Percentiles rank a stretch among this genome's conserved stretches.
Conservation (phyloP, 2,797 vertebrate genomes). For the Smutsia temminckii region DNA sequence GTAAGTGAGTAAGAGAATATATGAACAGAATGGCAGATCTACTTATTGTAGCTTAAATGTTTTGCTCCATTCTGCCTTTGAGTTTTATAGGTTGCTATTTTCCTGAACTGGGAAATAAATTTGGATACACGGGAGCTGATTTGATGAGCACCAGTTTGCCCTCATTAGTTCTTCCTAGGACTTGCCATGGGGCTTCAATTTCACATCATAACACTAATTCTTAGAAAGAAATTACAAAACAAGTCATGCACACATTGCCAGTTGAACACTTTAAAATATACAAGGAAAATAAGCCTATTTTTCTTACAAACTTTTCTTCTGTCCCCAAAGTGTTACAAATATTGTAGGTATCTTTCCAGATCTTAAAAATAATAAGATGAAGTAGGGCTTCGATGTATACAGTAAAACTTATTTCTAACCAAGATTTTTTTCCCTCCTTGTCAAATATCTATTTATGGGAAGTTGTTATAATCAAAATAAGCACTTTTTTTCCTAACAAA, state of each 20-base stretch:
- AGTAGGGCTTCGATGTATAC: background rate
- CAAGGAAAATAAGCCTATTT: background rate
- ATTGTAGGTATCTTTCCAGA: no score
- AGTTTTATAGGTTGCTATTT: background rate
- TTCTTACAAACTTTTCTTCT: background rate
- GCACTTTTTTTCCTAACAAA: background rate
- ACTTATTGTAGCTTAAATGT: background rate
- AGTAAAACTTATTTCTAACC: background rate
- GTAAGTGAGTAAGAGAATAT: background rate
- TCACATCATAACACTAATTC: background rate
- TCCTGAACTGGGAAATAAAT: background rate
- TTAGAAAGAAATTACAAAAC: conserved; percentile 28
- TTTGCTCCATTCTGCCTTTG: background rate
- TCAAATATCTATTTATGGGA: background rate
- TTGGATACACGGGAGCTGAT: background rate
- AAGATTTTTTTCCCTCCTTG: background rate
- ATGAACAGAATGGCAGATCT: background rate
- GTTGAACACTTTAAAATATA: background rate
- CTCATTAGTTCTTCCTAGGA: background rate
- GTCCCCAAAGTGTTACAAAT: background rate
- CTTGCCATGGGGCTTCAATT: background rate
- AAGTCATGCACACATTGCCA: background rate
- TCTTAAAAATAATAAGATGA: background rate
- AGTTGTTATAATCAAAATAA: background rate
- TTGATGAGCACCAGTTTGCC: background rate